These are phyloP conservation scores for Chelidonichthys spinosus DNA, from an alignment of 2,797 vertebrate species.

Conservation along the genomic window DNA sequence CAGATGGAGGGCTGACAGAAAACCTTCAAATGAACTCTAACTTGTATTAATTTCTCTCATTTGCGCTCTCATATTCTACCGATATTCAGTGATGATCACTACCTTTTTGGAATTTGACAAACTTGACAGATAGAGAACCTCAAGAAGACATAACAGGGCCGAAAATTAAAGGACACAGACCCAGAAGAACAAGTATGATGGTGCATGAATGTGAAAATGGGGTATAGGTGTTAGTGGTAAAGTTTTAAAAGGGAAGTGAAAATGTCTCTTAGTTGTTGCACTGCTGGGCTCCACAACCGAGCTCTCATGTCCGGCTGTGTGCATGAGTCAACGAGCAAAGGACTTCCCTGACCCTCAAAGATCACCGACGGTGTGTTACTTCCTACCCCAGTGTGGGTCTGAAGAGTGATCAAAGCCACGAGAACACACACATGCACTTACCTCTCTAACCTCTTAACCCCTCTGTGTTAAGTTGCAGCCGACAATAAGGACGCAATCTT, in stretches of 20 bases:
- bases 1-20: slow-evolving; percentile 23
- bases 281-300: slow-evolving; percentile 1
- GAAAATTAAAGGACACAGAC: slow-evolving; percentile 10
- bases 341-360: slow-evolving; percentile 64
- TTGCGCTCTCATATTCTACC: background rate
- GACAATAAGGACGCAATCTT: slow-evolving; percentile 58
- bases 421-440: slow-evolving; percentile 74
- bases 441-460: slow-evolving; percentile 70
- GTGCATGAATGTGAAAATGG: slow-evolving; percentile 22
- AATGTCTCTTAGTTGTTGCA: slow-evolving; percentile 47
- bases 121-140: background rate
- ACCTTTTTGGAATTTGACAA: background rate
- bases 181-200: background rate
- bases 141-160: background rate
- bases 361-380: slow-evolving; percentile 72
- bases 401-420: slow-evolving; percentile 70
- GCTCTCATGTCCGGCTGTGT: slow-evolving; percentile 52
- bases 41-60: background rate
- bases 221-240: slow-evolving; percentile 34
- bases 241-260: slow-evolving; percentile 53
- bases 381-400: slow-evolving; percentile 68
- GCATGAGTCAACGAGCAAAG: slow-evolving; percentile 48
- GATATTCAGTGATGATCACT: background rate
- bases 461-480: slow-evolving; percentile 59
- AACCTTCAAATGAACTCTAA: slow-evolving; percentile 10